Conservation (phyloP, 1,140 invertebrate species). For the Mya arenaria region DNA sequence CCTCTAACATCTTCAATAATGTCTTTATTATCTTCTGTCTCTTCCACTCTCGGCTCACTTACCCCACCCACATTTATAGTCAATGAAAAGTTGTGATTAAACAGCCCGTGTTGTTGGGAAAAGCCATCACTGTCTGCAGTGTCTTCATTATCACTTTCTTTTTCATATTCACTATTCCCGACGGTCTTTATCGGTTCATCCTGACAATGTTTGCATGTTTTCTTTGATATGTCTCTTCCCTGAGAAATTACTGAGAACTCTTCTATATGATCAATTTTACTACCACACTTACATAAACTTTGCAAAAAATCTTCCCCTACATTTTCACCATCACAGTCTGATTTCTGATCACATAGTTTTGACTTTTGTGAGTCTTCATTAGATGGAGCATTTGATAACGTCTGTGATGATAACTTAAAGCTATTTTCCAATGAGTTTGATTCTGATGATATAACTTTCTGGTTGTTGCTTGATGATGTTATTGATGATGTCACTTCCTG, state of each 20-base stretch:
- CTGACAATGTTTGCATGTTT: not conserved
- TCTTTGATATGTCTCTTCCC: not conserved
- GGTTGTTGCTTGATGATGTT: constrained; percentile 1
- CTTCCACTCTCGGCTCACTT: not conserved
- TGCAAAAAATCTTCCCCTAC: not conserved
- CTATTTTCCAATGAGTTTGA: too few relatives aligned
- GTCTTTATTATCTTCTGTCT: constrained; percentile 44
- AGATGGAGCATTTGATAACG: not conserved
- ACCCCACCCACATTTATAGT: constrained; percentile 25
- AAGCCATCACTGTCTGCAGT: not conserved
- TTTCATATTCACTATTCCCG: not conserved
- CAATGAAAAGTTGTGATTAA: constrained; percentile 18
- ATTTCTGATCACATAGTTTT: not conserved
- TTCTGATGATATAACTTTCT: not conserved
- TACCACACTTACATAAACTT: not conserved
- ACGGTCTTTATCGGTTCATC: not conserved
- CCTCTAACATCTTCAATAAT: constrained; percentile 21
- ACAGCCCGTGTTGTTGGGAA: constrained; percentile 31
- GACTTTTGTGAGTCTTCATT: not conserved
- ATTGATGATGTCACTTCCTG: constrained; percentile 4
- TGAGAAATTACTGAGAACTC: not conserved
- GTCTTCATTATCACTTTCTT: not conserved
- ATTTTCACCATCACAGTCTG: not conserved
- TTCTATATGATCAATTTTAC: not conserved
- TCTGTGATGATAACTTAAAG: too few relatives aligned